Base-by-base conservation (phyloP, 2,797 vertebrate genomes). In the Acipenser ruthenus region DNA sequence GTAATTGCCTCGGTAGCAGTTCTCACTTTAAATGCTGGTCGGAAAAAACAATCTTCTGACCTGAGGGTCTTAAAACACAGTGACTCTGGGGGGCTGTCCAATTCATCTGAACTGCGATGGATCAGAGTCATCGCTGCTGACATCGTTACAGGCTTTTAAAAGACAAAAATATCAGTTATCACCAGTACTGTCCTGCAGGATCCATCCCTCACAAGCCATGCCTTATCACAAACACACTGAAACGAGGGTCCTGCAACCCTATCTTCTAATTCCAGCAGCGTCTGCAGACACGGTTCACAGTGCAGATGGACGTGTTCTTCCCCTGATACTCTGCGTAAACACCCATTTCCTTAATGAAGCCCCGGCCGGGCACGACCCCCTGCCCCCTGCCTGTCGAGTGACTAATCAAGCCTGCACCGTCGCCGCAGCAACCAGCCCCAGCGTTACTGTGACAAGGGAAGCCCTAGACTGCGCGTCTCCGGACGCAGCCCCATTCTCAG, bases 221-320 rank as follows among this genome's bases (percentile, higher is more conserved):
- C 11, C 12, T n/a, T 58, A 6, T 58, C 55, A 58, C 11, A 7
- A 13, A 10, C 10, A 11, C 9, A 58, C 6, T 58, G 10, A 58
- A 6, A 58, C 6, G 12, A 67, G 65, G 7, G 8, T 76, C 67
- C 63, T 1, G 69, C 71, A 79, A 78, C 67, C 61, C n/a, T 69
- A 81, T 70, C 67, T 69, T 66, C 69, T 71, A 11, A 18, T 63
- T 50, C 52, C 18, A 65, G 65, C 62, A 60, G 6, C 61, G 8
- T 51, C 50, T 70, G 65, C 62, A 68, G 73, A 79, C 78, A 77
- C 69, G 78, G 74, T 82, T 78, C 77, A 74, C 70, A 50, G 64
- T 77, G 70, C 85, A 86, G 83, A 84, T 83, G 80, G 84, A 80
- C 65, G 62, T 66, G 71, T 65, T 70, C 69, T 67, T 75, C 69